A percentile compares a stretch with the other conserved stretches of the same genome.
Conservation (phyloP, 2,797 vertebrate genomes). For the Perodicticus potto region DNA sequence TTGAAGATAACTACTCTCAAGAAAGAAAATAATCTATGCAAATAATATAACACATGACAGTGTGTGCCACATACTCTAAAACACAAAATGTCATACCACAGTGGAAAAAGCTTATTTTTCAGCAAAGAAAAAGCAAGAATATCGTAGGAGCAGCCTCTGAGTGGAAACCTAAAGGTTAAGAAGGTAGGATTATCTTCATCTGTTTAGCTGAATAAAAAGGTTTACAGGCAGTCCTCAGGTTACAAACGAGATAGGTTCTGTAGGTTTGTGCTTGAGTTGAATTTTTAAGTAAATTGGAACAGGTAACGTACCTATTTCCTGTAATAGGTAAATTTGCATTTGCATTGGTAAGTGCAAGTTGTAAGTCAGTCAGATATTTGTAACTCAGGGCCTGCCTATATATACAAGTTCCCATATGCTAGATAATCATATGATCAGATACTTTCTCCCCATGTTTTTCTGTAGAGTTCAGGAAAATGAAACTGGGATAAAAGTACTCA, state of each 20-base stretch:
- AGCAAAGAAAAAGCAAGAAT: background rate
- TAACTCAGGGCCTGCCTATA: background rate
- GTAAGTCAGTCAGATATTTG: too few relatives aligned
- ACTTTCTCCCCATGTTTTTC: background rate
- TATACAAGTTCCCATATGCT: conserved; percentile 9
- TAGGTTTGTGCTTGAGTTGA: too few relatives aligned
- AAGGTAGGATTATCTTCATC: background rate
- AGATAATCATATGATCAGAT: background rate
- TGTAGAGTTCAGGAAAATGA: background rate
- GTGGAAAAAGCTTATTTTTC: conserved; percentile 33
- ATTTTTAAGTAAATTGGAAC: too few relatives aligned
- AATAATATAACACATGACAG: conserved; percentile 44
- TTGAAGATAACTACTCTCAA: conserved; percentile 37
- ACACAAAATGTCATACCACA: background rate
- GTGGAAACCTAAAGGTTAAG: conserved; percentile 41
- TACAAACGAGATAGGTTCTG: too few relatives aligned
- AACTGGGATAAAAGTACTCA: background rate
- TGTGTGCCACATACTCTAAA: background rate
- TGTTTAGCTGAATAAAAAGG: background rate
- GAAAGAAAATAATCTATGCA: conserved; percentile 56
- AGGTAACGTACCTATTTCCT: too few relatives aligned
- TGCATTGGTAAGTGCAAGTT: too few relatives aligned
- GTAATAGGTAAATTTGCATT: too few relatives aligned
- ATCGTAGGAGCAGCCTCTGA: background rate
- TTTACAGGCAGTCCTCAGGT: background rate